These are phyloP conservation scores for Erebia palarica DNA, from an alignment of 2,888 invertebrate species.

Conservation along the genomic window DNA sequence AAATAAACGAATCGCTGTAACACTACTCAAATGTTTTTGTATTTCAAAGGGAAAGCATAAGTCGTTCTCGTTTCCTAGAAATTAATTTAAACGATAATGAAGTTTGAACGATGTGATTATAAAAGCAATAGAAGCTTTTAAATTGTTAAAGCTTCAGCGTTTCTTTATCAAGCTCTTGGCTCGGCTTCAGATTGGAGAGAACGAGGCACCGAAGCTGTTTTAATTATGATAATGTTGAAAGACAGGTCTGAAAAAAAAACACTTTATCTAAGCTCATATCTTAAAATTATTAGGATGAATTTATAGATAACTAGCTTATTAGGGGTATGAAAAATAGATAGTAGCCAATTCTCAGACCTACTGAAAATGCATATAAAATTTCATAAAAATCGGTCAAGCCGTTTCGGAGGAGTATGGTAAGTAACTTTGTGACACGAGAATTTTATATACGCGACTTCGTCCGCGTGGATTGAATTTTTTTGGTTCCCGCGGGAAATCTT, in stretches of 20 bases:
- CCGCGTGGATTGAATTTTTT: too few relatives aligned
- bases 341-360: too few relatives aligned
- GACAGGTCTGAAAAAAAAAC: not conserved
- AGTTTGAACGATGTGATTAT: conserved; percentile 15
- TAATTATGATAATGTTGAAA: conserved; percentile 15
- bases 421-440: too few relatives aligned
- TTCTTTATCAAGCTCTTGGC: conserved; percentile 20
- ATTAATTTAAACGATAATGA: conserved; percentile 21
- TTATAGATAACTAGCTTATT: too few relatives aligned
- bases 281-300: not conserved
- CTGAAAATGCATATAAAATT: too few relatives aligned
- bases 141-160: conserved; percentile 18
- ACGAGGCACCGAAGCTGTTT: conserved; percentile 6
- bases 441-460: too few relatives aligned
- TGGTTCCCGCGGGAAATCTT: too few relatives aligned
- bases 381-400: too few relatives aligned
- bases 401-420: too few relatives aligned
- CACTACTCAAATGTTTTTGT: not conserved
- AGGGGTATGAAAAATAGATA: too few relatives aligned
- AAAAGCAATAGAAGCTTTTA: conserved; percentile 15
- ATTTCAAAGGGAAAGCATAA: not conserved
- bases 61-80: conserved; percentile 1
- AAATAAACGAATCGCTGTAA: too few relatives aligned
- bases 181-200: conserved; percentile 7
- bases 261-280: too few relatives aligned